A percentile compares a stretch with the other conserved stretches of the same genome.
Evolutionary conservation across 2,797 vertebrate species (phyloP).

Genomic region (Sebastes glaucus): DNA sequence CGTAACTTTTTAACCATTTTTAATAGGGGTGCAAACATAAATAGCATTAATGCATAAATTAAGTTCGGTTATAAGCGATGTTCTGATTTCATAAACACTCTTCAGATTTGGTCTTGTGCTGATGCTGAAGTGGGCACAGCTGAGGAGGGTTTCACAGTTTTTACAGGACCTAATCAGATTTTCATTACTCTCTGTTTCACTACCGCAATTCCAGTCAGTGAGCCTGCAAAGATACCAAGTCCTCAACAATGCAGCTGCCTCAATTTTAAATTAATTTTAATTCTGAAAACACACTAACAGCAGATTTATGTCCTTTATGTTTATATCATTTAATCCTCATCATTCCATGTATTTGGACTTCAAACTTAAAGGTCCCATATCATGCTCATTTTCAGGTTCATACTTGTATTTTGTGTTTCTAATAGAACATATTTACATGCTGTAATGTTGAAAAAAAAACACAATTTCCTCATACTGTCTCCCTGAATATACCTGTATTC

Average conservation of each 20-base stretch:
- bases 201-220: background rate
- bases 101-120: background rate
- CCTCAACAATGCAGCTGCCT: background rate
- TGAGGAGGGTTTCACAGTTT: background rate
- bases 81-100: background rate
- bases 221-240: background rate
- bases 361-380: too few relatives aligned
- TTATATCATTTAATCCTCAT: background rate
- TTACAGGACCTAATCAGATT: constrained; percentile 10
- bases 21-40: background rate
- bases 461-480: too few relatives aligned
- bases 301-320: background rate
- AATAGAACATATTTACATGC: too few relatives aligned
- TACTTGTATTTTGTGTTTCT: too few relatives aligned
- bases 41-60: background rate
- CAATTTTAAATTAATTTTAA: background rate
- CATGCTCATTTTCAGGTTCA: too few relatives aligned
- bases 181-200: background rate
- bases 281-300: background rate
- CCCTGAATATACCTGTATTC: too few relatives aligned
- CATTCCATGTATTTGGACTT: background rate
- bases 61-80: background rate
- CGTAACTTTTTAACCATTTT: too few relatives aligned
- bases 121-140: constrained; percentile 12
- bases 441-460: too few relatives aligned